Percentiles rank a stretch among this genome's conserved stretches.
Evolutionary conservation across 2,797 vertebrate genomes (phyloP).

Genomic region (Cetoscarus ocellatus): DNA sequence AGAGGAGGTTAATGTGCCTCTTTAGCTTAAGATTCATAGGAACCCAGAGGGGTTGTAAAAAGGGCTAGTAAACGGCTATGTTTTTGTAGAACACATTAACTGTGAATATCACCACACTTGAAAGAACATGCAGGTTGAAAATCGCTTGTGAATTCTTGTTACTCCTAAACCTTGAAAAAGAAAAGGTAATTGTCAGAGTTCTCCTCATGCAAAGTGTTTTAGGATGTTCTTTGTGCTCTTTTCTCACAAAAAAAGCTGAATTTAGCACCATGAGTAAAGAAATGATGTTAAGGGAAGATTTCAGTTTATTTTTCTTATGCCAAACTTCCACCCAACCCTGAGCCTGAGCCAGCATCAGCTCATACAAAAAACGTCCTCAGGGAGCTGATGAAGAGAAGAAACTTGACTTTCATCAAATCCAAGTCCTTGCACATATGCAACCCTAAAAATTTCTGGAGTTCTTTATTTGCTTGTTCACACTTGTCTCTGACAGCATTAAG

Average conservation of each 20-base stretch:
- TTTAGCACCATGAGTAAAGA: not conserved
- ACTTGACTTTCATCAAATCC: constrained; percentile 2
- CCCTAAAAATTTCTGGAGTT: too few relatives aligned
- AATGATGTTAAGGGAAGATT: not conserved
- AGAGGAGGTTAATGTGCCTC: constrained; percentile 76
- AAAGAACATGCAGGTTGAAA: constrained; percentile 38
- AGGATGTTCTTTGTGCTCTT: constrained; percentile 16
- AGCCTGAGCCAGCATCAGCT: constrained; percentile 32
- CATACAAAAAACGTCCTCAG: not conserved
- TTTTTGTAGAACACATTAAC: constrained; percentile 66
- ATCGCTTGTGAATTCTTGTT: constrained; percentile 28
- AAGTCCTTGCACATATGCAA: too few relatives aligned
- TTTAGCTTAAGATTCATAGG: constrained; percentile 71
- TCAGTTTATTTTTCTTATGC: constrained; percentile 33
- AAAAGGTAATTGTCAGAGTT: not conserved
- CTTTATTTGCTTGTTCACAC: too few relatives aligned
- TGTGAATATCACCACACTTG: constrained; percentile 53
- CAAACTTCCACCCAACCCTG: constrained; percentile 44
- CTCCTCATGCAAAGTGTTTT: constrained; percentile 5
- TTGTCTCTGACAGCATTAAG: too few relatives aligned
- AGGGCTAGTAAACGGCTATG: constrained; percentile 69
- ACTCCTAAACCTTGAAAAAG: constrained; percentile 16
- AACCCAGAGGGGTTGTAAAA: constrained; percentile 66
- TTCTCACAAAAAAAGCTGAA: constrained; percentile 1
- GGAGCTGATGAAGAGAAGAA: constrained; percentile 30